A percentile compares a stretch with the other conserved stretches of the same genome.
phyloP scores from a whole-genome alignment of 2,113 vertebrate genomes.

The Pholis gunnellus region DNA sequence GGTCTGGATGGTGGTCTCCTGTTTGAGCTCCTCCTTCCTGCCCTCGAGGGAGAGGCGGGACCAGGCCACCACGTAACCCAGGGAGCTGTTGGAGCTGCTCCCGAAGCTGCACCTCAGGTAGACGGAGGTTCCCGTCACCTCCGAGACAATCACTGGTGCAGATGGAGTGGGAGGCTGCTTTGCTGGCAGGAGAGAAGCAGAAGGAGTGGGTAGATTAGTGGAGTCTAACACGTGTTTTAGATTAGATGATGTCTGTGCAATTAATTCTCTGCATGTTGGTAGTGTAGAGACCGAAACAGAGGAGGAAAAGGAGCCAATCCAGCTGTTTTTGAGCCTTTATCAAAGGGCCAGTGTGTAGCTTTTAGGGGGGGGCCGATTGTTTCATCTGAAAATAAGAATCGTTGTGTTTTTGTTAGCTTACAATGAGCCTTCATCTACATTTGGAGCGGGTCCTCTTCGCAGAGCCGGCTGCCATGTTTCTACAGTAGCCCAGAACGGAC shows the following conservation, averaged over 20 bases:
- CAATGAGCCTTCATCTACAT: too few species aligned
- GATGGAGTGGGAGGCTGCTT: constrained; percentile 76
- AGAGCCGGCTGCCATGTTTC: too few species aligned
- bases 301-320: neutral
- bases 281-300: neutral
- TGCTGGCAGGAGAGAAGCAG: constrained; percentile 44
- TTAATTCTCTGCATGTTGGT: neutral
- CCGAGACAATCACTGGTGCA: constrained; percentile 80
- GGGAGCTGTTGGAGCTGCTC: constrained; percentile 77
- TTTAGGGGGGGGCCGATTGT: too few species aligned
- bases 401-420: too few species aligned
- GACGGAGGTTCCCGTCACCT: constrained; percentile 77
- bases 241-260: neutral
- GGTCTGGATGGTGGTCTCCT: constrained; percentile 86
- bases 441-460: too few species aligned
- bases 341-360: too few species aligned
- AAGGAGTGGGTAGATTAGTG: neutral
- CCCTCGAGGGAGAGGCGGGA: constrained; percentile 87
- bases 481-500: too few species aligned
- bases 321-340: neutral
- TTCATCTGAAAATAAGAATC: neutral
- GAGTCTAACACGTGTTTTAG: neutral
- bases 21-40: constrained; percentile 88
- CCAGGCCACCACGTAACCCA: constrained; percentile 89
- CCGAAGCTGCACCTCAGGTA: constrained; percentile 88